Percentiles rank a stretch among this genome's conserved stretches.
phyloP scores from a whole-genome alignment of 2,888 invertebrate species.

The Orthonychiurus folsomi region DNA sequence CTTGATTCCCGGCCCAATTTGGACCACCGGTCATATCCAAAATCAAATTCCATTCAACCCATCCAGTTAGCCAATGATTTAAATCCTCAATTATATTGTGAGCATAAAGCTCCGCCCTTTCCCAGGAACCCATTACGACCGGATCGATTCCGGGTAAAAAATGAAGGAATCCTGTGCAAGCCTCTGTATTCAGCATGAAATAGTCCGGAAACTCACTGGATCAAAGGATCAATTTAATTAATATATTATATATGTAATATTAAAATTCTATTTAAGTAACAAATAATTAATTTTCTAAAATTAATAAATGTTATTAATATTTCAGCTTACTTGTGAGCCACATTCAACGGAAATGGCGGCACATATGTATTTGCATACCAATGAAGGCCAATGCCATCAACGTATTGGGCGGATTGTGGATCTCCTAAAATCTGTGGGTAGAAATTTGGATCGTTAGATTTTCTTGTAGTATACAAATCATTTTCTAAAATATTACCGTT shows the following conservation, averaged over 20 bases:
- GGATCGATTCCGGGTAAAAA: conserved; percentile 9
- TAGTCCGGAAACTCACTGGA: conserved; percentile 46
- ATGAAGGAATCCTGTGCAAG: conserved; percentile 43
- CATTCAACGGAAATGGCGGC: conserved; percentile 43
- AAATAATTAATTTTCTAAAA: too few species aligned
- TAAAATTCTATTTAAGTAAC: not conserved
- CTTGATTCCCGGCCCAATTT: conserved; percentile 49
- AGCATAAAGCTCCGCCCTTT: conserved; percentile 49
- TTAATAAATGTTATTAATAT: not conserved
- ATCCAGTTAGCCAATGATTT: conserved; percentile 49
- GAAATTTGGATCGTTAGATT: not conserved
- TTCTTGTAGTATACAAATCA: not conserved
- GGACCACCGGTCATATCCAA: conserved; percentile 49
- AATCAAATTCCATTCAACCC: conserved; percentile 53
- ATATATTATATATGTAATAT: conserved; percentile 45
- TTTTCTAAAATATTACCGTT: conserved; percentile 41
- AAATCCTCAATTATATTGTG: conserved; percentile 48
- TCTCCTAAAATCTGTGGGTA: conserved; percentile 39
- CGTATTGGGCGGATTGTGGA: conserved; percentile 41
- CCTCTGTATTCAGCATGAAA: conserved; percentile 51
- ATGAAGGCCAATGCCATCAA: conserved; percentile 50
- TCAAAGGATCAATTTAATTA: conserved; percentile 44
- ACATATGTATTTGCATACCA: conserved; percentile 49
- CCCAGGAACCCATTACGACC: conserved; percentile 48
- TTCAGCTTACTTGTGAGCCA: conserved; percentile 43